phyloP scores from a whole-genome alignment of 2,888 invertebrate genomes.

The Lasioglossum oenotherae region DNA sequence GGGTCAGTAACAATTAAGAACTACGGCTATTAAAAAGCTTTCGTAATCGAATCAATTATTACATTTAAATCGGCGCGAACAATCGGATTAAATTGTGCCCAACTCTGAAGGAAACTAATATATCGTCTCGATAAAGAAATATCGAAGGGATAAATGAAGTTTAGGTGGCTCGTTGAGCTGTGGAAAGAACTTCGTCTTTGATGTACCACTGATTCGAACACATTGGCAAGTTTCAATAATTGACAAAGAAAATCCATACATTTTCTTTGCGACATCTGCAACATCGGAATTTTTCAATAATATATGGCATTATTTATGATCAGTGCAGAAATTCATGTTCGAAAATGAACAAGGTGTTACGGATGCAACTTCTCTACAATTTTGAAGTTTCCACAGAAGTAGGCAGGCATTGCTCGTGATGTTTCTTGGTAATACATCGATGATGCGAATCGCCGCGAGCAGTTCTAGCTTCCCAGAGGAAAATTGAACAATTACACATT shows the following conservation, averaged over 20 bases:
- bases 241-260: not conserved
- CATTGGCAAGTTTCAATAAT: not conserved
- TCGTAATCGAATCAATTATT: not conserved
- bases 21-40: not conserved
- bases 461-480: conserved; percentile 61
- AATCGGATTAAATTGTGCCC: not conserved
- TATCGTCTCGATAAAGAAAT: not conserved
- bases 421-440: conserved; percentile 2
- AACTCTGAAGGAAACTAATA: not conserved
- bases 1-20: not conserved
- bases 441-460: conserved; percentile 48
- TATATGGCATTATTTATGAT: not conserved
- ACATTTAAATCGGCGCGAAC: not conserved
- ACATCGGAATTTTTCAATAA: no score
- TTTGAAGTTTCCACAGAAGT: not conserved
- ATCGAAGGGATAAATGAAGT: not conserved
- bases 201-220: not conserved
- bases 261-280: no score
- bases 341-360: not conserved
- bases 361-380: not conserved
- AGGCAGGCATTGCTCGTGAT: not conserved
- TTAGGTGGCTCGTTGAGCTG: not conserved
- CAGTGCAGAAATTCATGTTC: no score
- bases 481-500: conserved; percentile 78
- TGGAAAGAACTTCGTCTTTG: not conserved